Base-by-base conservation (phyloP, 2,113 vertebrate genomes). In the Conger conger region DNA sequence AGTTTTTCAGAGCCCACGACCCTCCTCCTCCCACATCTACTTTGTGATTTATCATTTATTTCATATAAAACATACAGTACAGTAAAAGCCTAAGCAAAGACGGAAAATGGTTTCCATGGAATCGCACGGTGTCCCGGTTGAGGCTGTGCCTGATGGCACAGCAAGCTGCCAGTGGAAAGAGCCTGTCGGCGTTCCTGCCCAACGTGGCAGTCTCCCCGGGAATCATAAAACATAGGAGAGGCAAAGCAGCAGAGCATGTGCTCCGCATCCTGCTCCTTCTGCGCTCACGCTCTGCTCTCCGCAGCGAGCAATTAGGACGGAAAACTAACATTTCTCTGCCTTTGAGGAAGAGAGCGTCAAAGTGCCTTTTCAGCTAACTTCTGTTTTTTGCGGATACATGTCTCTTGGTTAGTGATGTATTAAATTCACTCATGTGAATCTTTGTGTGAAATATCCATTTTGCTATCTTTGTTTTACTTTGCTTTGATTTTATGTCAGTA, bases 261-360 rank as follows among this genome's bases (percentile, higher is more conserved):
- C 27, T 33, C 33, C 30, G 15, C 77, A 40, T 37, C 54, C 33
- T 37, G 78, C 63, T 89, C 86, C 88, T 83, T 86, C 81, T 82
- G 11, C 35, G 38, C 84, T 37, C 81, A 63, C 79, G 50, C 73
- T 82, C 85, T 85, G 86, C 83, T 91, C 87, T 82, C 20, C 36
- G 76, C 83, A n/a, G 45, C 76, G 27, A 27, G 57, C 53, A 54
- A 84, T 84, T 50, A 79, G 53, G 83, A 79, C 0, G n/a, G 36
- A 78, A 73, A 79, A 84, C 50, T 45, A 35, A 13, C 15, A 0
- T 73, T n/a, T 73, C n/a, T 33, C 33, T 35, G n/a, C 82, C 18
- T 76, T 42, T 45, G 76, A 38, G 18, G 33, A 17, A 33, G 18
- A 27, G 20, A 63, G 57, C 27, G 57, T 63, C 20, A 15, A 73